Evolutionary conservation across 1,140 invertebrate species (phyloP), one percentile per base, ranked within the genome.

Genomic region (Calosoma granatense): DNA sequence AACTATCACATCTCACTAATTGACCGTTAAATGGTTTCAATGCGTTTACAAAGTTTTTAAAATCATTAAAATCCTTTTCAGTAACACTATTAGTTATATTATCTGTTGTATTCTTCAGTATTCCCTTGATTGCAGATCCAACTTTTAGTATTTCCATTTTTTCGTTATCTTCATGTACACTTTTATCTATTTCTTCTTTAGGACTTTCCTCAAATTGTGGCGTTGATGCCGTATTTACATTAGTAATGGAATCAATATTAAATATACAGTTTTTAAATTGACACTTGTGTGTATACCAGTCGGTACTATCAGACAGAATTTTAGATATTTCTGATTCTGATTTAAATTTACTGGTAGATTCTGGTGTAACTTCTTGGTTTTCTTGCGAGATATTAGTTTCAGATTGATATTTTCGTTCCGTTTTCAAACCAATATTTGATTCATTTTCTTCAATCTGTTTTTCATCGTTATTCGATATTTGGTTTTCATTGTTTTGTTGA

Each of bases 261-360:
- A 72, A 72, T 56, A 72, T 72, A 53, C 70, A 72, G 59, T 72
- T 70, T 22, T 60, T 64, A 58, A 65, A 72, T 61, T 68, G 55
- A 59, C 70, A 72, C 30, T 68, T 63, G 58, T 72, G 70, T 52
- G 64, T 63, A 63, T 30, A 14, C 41, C 41, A 47, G 15, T 47
- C 41, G 15, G 17, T 12, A 47, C 17, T 47, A 12, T 47, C 41
- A 17, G 41, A 4, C 4, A 47, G 9, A 4, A 9, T 11, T 47
- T 47, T 47, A 12, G 6, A 17, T 12, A 47, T 11, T 47, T 47
- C 41, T 17, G 41, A 47, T 11, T 47, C 41, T 6, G 41, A 47
- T 17, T 47, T 47, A 47, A 11, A 12, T 47, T 12, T 47, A 47
- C 17, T 47, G 9, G 4, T 4, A 47, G 9, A 12, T 12, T 55